Evolutionary conservation across 2,113 vertebrate genomes (phyloP).

Genomic region (Rhinolophus ferrumequinum): DNA sequence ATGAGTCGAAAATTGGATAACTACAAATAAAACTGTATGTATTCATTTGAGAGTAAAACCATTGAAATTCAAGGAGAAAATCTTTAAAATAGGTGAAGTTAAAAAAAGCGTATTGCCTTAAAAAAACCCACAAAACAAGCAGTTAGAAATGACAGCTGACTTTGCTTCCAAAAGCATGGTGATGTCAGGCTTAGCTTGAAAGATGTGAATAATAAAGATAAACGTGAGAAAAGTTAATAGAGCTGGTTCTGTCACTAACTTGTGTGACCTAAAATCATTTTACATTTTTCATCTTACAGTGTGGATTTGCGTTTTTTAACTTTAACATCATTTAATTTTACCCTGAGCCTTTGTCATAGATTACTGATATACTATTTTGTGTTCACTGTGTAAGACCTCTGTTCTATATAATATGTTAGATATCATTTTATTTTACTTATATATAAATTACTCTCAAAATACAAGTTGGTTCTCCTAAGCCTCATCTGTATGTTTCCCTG

Average conservation of each 20-base stretch:
- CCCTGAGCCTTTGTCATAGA: not conserved
- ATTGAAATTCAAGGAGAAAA: not conserved
- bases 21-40: not conserved
- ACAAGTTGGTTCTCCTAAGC: not conserved
- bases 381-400: not conserved
- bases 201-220: not conserved
- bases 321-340: constrained; percentile 12
- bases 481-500: not conserved
- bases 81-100: not conserved
- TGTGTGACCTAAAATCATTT: not conserved
- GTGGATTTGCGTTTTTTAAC: not conserved
- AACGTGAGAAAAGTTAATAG: not conserved
- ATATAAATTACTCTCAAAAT: not conserved
- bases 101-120: not conserved
- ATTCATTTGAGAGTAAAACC: not conserved
- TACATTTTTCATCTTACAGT: not conserved
- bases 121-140: not conserved
- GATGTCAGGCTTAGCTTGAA: not conserved
- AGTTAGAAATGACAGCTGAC: not conserved
- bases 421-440: not conserved
- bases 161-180: not conserved
- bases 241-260: not conserved
- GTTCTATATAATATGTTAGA: not conserved
- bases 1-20: not conserved
- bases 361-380: not conserved